Conservation (phyloP, 2,797 vertebrate genomes). For the Pseudomugil tenellus region DNA sequence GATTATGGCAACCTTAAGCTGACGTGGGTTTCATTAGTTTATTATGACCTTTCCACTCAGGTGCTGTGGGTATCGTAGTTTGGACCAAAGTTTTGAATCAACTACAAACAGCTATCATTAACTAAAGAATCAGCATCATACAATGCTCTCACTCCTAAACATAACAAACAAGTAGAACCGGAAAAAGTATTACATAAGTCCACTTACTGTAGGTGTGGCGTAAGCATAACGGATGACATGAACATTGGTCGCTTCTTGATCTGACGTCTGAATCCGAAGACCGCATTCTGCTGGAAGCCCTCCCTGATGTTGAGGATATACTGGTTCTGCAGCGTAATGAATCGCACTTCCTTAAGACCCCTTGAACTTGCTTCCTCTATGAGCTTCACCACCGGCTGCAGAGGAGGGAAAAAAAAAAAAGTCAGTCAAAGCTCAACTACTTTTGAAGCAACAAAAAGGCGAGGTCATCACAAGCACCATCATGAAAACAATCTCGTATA, state of each 20-base stretch:
- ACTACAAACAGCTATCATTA: neutral
- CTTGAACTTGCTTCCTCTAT: constrained; percentile 93
- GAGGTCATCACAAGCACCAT: constrained; percentile 1
- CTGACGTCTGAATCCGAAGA: constrained; percentile 91
- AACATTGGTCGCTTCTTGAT: constrained; percentile 95
- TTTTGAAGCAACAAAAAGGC: constrained; percentile 15
- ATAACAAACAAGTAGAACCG: neutral
- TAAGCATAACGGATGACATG: constrained; percentile 90
- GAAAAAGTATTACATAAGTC: neutral
- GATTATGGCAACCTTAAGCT: neutral
- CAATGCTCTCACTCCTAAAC: neutral
- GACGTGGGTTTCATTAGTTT: neutral
- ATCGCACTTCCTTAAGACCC: constrained; percentile 95
- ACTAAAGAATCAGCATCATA: neutral
- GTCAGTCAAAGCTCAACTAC: neutral
- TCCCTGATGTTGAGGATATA: constrained; percentile 95
- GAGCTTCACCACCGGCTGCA: constrained; percentile 92
- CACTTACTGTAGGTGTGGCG: constrained; percentile 92
- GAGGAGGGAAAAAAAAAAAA: neutral
- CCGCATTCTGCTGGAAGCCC: constrained; percentile 93
- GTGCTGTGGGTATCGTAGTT: neutral
- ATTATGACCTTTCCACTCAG: neutral
- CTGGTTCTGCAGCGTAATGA: constrained; percentile 96
- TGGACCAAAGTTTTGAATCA: constrained; percentile 2
- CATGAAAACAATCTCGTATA: constrained; percentile 14